Evolutionary conservation across 2,888 invertebrate genomes (phyloP), one percentile per base, ranked within the genome.

Genomic region (Sarcophaga subvicina): DNA sequence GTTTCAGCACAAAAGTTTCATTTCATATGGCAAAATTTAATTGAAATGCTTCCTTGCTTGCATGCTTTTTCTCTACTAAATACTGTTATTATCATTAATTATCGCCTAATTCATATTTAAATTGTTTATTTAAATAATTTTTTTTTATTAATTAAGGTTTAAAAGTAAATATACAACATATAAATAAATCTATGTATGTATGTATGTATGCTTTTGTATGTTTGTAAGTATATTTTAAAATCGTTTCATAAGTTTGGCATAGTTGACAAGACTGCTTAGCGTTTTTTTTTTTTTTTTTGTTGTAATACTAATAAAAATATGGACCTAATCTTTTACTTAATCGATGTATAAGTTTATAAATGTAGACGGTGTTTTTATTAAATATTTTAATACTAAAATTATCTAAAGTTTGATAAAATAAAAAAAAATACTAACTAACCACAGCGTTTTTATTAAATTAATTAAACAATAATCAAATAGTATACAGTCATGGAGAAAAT

Each of bases 341-440:
- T 86, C 86, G 86, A 86, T 86, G 86, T 83, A 76, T 86, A 67
- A 37, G 72, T 69, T 83, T 60, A 60, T 83, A 22, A 54, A 22
- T 83, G 64, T 80, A 86, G 86, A 86, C 86, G 86, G 83, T 76
- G 64, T 62, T 76, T 76, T 17, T 20, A 72, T 77, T 37, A 37
- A 59, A 37, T 64, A n/a, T 8, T 67, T 67, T 71, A 17, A 14
- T 64, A 64, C 25, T 20, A 27, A 25, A 14, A 27, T 25, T 25
- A 25, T 11, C 25, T 20, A 25, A 22, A 37, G 37, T 37, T 37
- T 22, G 8, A 22, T 1, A 11, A 20, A 62, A 8, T 4, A 54
- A 54, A 54, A 54, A 54, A 54, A 54, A 3, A 54, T 0, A 54
- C 37, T 37, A 37, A 37, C 37, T 37, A 37, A 37, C 37, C 37